phyloP scores from a whole-genome alignment of 2,888 invertebrate genomes.

The Anoplius nigerrimus region DNA sequence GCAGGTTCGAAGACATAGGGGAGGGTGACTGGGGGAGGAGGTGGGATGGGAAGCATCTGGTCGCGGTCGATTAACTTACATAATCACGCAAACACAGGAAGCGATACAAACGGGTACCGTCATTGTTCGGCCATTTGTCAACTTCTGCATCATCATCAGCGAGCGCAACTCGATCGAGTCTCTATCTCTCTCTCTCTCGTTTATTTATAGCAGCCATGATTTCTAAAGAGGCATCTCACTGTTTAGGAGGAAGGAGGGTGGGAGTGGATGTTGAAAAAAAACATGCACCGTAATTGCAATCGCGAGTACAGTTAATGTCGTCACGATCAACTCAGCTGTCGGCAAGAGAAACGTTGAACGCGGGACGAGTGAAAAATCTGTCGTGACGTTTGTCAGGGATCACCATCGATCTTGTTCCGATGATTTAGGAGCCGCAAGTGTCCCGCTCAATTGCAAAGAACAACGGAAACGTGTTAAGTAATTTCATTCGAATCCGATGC shows the following conservation, averaged over 20 bases:
- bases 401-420: no score
- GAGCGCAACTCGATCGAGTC: no score
- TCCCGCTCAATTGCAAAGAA: no score
- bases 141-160: conserved; percentile 13
- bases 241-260: background rate
- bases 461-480: no score
- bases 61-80: conserved; percentile 45
- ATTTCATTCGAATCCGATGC: no score
- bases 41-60: conserved; percentile 15
- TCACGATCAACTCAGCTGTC: no score
- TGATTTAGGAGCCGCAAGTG: no score
- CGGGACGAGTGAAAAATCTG: background rate
- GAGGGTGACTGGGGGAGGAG: conserved; percentile 1
- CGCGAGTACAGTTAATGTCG: no score
- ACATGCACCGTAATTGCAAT: no score
- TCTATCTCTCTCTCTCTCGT: background rate
- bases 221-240: background rate
- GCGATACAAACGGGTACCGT: conserved; percentile 54
- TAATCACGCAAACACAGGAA: conserved; percentile 53
- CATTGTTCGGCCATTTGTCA: conserved; percentile 50
- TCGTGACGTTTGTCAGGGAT: background rate
- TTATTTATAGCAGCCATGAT: conserved; percentile 1
- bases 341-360: no score
- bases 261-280: background rate
- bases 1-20: conserved; percentile 9